Base-by-base conservation (phyloP, 2,888 invertebrate species). In the Drosophila infuscata region DNA sequence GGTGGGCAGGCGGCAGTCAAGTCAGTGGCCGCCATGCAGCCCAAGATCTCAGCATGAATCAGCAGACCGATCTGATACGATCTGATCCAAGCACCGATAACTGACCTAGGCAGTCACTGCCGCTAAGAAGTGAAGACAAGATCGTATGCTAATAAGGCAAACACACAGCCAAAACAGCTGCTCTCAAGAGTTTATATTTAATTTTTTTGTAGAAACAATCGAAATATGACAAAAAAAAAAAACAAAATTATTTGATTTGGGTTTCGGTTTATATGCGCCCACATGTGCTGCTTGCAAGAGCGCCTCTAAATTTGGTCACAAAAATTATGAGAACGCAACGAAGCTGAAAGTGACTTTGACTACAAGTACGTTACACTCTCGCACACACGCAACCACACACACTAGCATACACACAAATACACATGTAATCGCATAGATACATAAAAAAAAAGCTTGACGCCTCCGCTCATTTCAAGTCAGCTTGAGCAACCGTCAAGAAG, bases 261-360 rank as follows among this genome's bases (percentile, higher is more conserved):
- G 56, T 73, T 80, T 73, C 20, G 66, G 68, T 60, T 68, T 64
- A 53, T 53, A 36, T 46, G 67, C 87, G 83, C 87, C 87, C 85
- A 88, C 87, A 79, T 69, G 51, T 57, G 68, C 68, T 66, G 67
- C 36, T 74, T 74, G 67, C 65, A 58, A 70, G 73, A 71, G 38
- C 65, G 72, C 51, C 69, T 75, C 86, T 89, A 81, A 88, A 88
- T 89, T 89, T 88, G 87, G 87, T 71, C 90, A 85, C 86, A 83
- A 79, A 87, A 80, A 85, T 88, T 88, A 88, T 89, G 83, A 88
- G 79, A 79, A 84, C 87, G 73, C 72, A 82, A 74, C 83, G 90
- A 89, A 88, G 86, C 88, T 82, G 90, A 88, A 88, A 88, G 88
- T 88, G 90, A 88, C 88, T 90, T 88, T 90, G 88, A 82, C 87